Percentiles rank a stretch among this genome's conserved stretches.
Conservation (phyloP, 2,797 vertebrate genomes). For the Echiichthys vipera region DNA sequence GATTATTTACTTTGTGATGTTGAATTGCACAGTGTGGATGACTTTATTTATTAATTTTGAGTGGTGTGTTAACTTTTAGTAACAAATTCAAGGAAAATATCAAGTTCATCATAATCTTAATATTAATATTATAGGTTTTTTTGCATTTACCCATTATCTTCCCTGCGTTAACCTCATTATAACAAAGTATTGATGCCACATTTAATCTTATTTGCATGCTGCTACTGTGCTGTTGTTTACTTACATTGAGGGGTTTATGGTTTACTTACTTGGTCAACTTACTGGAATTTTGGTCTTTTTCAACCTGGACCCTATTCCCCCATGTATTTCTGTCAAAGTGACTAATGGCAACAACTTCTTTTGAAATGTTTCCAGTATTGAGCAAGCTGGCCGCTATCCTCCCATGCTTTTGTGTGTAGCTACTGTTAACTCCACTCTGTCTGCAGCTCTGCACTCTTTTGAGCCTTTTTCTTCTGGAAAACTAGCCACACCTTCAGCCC, state of each 20-base stretch:
- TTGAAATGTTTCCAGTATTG: too few relatives aligned
- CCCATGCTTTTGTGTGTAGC: too few relatives aligned
- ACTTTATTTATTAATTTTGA: conserved; percentile 21
- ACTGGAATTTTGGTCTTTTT: too few relatives aligned
- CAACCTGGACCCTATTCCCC: too few relatives aligned
- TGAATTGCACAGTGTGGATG: conserved; percentile 29
- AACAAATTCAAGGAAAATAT: background rate
- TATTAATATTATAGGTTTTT: background rate
- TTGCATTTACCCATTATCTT: conserved; percentile 43
- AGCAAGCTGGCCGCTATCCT: too few relatives aligned
- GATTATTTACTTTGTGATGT: conserved; percentile 21
- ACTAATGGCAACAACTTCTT: too few relatives aligned
- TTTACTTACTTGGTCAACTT: too few relatives aligned
- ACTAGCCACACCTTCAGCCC: too few relatives aligned
- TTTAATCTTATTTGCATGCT: conserved; percentile 54
- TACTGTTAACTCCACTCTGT: too few relatives aligned
- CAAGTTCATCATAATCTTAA: conserved; percentile 5
- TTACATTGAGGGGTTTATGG: conserved; percentile 7
- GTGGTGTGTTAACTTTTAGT: background rate
- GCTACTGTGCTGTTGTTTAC: conserved; percentile 64
- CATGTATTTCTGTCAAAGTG: too few relatives aligned
- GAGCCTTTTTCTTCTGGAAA: too few relatives aligned
- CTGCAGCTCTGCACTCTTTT: too few relatives aligned
- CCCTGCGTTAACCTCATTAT: conserved; percentile 35
- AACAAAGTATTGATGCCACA: conserved; percentile 7